Evolutionary conservation across 2,113 vertebrate genomes (phyloP), one percentile per base, ranked within the genome.

Genomic region (Apodemus speciosus): DNA sequence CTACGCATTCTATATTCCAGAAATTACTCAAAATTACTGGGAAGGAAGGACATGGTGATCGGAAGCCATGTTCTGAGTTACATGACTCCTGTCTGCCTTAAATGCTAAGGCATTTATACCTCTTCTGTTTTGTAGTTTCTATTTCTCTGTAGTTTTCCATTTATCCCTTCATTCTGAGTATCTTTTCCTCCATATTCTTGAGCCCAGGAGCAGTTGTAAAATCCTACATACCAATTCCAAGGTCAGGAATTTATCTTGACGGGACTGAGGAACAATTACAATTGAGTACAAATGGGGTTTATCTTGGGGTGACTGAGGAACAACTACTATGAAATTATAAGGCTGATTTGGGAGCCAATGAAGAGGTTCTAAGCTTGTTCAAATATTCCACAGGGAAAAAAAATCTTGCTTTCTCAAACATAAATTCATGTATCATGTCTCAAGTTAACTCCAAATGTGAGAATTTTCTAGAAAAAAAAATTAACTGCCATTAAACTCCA

Each of bases 101-200:
- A 49, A 68, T 6, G 40, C 4, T 51, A 68, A 60, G 43, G 49
- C 30, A 46, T 32, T 66, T 32, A 32, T n/a, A n/a, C n/a, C n/a
- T n/a, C n/a, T 38, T 72, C 8, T 21, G 21, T 83, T 62, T n/a
- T 43, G 62, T 4, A 66, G 46, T 38, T 88, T 91, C 81, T 9
- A 94, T 51, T 93, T 79, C 79, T 91, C 68, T 71, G 35, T 9
- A 77, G 68, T 76, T 20, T 81, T 30, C n/a, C 27, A 49, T 71
- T 43, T 80, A 25, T 40, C 58, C 25, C 27, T 85, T 72, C 76
- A 79, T 18, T 77, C 30, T 0, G 3, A 85, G 81, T 2, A 5
- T 15, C 49, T 40, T 76, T 94, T 69, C 77, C 66, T 88, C n/a
- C 56, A 88, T 1, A 23, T 53, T 38, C 83, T 72, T 72, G 43